Percentiles rank a stretch among this genome's conserved stretches.
Conservation (phyloP, 2,113 vertebrate species). For the Myiagra hebetior region DNA sequence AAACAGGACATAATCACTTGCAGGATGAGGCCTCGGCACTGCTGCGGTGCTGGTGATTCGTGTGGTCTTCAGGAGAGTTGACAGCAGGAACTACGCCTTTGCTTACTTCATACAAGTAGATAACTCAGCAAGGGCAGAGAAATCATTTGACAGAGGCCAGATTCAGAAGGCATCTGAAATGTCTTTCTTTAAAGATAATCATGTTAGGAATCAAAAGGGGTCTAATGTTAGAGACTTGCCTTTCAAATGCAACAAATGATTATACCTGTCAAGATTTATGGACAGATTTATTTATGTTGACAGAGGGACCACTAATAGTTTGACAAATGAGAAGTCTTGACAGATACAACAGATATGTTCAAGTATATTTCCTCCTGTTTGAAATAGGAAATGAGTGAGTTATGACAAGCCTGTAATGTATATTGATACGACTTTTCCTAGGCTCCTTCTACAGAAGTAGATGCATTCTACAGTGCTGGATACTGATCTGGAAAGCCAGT, state of each 20-base stretch:
- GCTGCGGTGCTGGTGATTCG: neutral
- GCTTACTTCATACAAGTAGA: constrained; percentile 67
- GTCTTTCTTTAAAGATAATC: constrained; percentile 75
- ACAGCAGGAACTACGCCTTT: constrained; percentile 54
- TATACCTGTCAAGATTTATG: constrained; percentile 81
- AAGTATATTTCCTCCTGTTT: constrained; percentile 67
- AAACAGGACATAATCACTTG: neutral
- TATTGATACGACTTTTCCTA: constrained; percentile 23
- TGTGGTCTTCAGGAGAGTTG: constrained; percentile 61
- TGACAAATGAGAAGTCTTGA: constrained; percentile 78
- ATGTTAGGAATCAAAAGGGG: constrained; percentile 75
- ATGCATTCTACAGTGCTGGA: neutral
- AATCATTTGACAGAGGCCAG: constrained; percentile 77
- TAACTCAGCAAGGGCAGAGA: constrained; percentile 69
- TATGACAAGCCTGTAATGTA: constrained; percentile 51
- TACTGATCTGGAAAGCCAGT: neutral
- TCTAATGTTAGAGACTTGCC: constrained; percentile 75
- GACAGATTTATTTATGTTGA: constrained; percentile 82
- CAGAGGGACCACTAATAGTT: constrained; percentile 74
- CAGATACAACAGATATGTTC: constrained; percentile 72
- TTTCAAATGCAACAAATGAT: constrained; percentile 81
- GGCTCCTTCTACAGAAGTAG: neutral
- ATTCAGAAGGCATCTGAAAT: constrained; percentile 72
- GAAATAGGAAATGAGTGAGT: constrained; percentile 60
- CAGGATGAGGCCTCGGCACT: neutral